These are phyloP conservation scores for Luperina nickerlii DNA, from an alignment of 2,888 invertebrate genomes.

Conservation along the genomic window DNA sequence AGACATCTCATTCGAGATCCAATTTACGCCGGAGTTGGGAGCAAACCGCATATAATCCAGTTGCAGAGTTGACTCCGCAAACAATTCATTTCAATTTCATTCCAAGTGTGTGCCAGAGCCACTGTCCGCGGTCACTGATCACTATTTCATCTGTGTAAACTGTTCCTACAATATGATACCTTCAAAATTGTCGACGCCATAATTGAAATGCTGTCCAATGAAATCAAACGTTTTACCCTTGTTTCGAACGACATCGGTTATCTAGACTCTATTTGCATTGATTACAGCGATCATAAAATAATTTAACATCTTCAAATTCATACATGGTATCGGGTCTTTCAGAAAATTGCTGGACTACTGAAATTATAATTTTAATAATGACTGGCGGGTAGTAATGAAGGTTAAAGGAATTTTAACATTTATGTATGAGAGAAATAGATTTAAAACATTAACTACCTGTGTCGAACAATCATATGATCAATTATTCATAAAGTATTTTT, in stretches of 20 bases:
- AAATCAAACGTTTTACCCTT: constrained; percentile 36
- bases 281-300: constrained; percentile 42
- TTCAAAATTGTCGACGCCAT: constrained; percentile 17
- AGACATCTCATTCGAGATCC: constrained; percentile 85
- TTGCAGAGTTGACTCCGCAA: constrained; percentile 80
- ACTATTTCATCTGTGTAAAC: constrained; percentile 55
- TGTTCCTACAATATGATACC: constrained; percentile 35
- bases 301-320: constrained; percentile 30
- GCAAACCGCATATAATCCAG: constrained; percentile 82
- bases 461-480: background rate
- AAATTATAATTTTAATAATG: constrained; percentile 9
- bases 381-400: background rate
- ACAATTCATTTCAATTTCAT: constrained; percentile 88
- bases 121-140: constrained; percentile 68
- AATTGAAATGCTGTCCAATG: constrained; percentile 39
- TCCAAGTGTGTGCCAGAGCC: constrained; percentile 75
- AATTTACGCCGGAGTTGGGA: constrained; percentile 80
- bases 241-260: constrained; percentile 18
- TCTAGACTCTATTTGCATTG: constrained; percentile 36
- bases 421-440: background rate
- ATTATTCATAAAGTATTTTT: constrained; percentile 1
- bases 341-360: constrained; percentile 1
- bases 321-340: constrained; percentile 18
- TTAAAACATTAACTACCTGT: background rate
- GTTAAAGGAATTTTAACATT: background rate